These are phyloP conservation scores for Prinia subflava DNA, from an alignment of 2,113 vertebrate species.

Conservation along the genomic window DNA sequence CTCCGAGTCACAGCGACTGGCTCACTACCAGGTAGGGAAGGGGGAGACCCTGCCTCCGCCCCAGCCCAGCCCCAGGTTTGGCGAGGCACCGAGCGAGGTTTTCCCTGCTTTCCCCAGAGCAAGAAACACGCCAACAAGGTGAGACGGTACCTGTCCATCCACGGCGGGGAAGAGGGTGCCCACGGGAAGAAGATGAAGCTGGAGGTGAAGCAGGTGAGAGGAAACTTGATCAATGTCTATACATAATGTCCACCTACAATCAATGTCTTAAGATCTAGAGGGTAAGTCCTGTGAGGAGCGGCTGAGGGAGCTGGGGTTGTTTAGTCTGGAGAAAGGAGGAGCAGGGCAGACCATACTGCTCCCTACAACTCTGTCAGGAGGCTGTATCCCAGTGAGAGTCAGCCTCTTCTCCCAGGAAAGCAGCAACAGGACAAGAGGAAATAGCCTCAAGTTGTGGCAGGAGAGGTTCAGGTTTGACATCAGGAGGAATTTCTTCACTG, in stretches of 20 bases:
- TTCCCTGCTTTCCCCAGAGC: constrained; percentile 76
- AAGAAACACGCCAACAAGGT: constrained; percentile 98
- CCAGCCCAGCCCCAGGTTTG: not conserved
- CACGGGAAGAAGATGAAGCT: constrained; percentile 72
- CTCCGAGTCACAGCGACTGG: constrained; percentile 95
- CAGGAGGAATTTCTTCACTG: not conserved
- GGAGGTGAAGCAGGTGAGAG: constrained; percentile 71
- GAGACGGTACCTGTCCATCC: constrained; percentile 84
- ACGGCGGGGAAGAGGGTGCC: constrained; percentile 76
- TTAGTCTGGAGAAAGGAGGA: not conserved
- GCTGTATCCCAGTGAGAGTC: not conserved
- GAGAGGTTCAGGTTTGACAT: not conserved
- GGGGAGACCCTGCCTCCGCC: not conserved
- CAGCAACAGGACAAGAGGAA: not conserved
- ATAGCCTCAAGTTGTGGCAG: not conserved
- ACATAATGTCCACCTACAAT: not conserved
- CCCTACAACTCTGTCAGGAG: not conserved
- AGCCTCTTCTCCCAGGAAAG: not conserved
- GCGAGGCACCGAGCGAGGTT: not conserved
- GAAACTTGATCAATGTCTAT: not conserved
- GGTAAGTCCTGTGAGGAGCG: not conserved
- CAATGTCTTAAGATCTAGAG: not conserved
- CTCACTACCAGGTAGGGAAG: constrained; percentile 91
- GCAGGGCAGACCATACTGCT: not conserved
- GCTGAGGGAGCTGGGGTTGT: not conserved